These are phyloP conservation scores for Cremastinae sp. DNA, from an alignment of 2,888 invertebrate genomes.

Conservation along the genomic window DNA sequence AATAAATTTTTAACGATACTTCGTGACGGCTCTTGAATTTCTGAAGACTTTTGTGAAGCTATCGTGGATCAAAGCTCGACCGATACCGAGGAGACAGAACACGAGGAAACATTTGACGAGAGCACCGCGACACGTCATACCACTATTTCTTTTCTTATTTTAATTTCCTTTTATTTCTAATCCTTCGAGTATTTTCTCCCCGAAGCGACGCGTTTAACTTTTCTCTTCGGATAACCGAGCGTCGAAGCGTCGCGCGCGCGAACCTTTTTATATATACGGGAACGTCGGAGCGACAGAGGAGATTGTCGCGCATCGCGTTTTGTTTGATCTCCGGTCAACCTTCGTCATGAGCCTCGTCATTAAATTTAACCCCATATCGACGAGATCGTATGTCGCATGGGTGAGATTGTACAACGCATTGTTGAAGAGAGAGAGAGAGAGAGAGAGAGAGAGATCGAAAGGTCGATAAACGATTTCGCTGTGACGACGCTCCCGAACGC, in stretches of 20 bases:
- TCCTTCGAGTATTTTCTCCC: slow-evolving; percentile 22
- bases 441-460: too few relatives aligned
- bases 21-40: slow-evolving; percentile 50
- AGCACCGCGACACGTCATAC: slow-evolving; percentile 62
- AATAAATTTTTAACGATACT: slow-evolving; percentile 56
- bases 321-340: slow-evolving; percentile 8
- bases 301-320: slow-evolving; percentile 38
- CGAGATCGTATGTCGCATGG: too few relatives aligned
- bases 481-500: too few relatives aligned
- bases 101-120: slow-evolving; percentile 50
- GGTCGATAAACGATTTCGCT: too few relatives aligned
- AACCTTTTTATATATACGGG: slow-evolving; percentile 54
- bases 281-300: not conserved
- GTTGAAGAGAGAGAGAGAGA: too few relatives aligned
- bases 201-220: too few relatives aligned
- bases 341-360: too few relatives aligned
- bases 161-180: slow-evolving; percentile 6
- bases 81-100: slow-evolving; percentile 42
- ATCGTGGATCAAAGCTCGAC: slow-evolving; percentile 64
- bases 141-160: slow-evolving; percentile 34
- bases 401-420: too few relatives aligned
- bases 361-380: not conserved
- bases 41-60: slow-evolving; percentile 67
- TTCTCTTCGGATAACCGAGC: too few relatives aligned
- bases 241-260: slow-evolving; percentile 56